Evolutionary conservation across 2,888 invertebrate genomes (phyloP), one percentile per base, ranked within the genome.

Genomic region (Idaea dimidiata): DNA sequence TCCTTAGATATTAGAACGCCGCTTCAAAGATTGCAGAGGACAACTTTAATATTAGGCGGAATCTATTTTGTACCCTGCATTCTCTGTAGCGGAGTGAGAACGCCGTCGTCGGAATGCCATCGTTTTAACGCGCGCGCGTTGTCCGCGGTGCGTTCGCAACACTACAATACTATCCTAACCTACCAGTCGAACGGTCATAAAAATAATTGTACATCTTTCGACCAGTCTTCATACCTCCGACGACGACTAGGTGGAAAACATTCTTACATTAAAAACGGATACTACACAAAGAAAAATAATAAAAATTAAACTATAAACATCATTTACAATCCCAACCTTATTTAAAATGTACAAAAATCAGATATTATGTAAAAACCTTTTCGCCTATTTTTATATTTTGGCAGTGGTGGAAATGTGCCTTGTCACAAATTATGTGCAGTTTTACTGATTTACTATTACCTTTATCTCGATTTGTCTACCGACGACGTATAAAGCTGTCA

Each of bases 401-500:
- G 92, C 93, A 91, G 89, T 91, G 91, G 80, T 92, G 89, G 93
- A 93, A 90, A 93, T 93, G 93, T 93, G 93, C 93, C 93, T 93
- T 92, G 93, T 90, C 86, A 86, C 85, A 84, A 43, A 83, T 81
- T 76, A 85, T 81, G 86, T 87, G 87, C 83, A 78, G 79, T 77
- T 75, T 76, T 74, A 78, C 80, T 75, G 76, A 76, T 78, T 78
- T 62, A 72, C 70, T 76, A 70, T 69, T 79, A 75, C 72, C 73
- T 74, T 75, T 81, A 78, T 80, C 80, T 82, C 80, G 81, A 81
- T 83, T 81, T 79, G 82, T 86, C 83, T 89, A 85, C 80, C 79
- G 82, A 84, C 77, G 82, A 85, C 77, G 84, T 82, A 88, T 91
- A 91, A 91, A 91, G 91, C 91, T 91, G 89, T 88, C 86, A 83